A percentile compares a stretch with the other conserved stretches of the same genome.
phyloP scores from a whole-genome alignment of 2,888 invertebrate genomes.

The Brachyopa scutellaris region DNA sequence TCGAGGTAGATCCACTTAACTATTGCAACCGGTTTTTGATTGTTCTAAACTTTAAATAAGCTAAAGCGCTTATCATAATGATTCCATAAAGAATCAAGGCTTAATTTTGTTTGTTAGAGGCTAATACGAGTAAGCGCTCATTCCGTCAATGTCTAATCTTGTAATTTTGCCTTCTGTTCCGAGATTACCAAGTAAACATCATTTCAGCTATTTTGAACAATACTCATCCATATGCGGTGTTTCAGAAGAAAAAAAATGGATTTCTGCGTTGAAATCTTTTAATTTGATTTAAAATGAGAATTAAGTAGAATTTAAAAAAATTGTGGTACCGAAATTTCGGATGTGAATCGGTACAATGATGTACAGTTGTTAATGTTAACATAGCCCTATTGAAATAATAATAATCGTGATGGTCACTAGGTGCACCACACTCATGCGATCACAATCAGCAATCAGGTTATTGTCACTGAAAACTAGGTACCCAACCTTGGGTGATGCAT shows the following conservation, averaged over 20 bases:
- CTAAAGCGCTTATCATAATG: constrained; percentile 5
- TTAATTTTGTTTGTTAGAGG: constrained; percentile 1
- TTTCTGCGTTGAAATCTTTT: too few species aligned
- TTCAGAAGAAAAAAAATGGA: too few species aligned
- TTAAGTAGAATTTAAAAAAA: too few species aligned
- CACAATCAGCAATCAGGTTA: too few species aligned
- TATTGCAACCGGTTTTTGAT: constrained; percentile 10
- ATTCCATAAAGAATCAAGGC: background rate
- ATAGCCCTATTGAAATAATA: too few species aligned
- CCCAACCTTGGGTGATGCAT: background rate
- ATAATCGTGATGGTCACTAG: too few species aligned
- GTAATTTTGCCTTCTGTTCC: background rate
- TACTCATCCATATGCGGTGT: background rate
- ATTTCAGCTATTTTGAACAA: background rate
- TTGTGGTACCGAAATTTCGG: too few species aligned
- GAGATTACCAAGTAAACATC: background rate
- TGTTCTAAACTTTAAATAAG: constrained; percentile 35
- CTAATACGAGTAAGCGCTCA: background rate
- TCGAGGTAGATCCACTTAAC: background rate
- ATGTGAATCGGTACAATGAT: too few species aligned
- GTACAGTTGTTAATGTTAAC: too few species aligned
- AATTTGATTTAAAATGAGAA: too few species aligned
- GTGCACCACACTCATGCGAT: too few species aligned
- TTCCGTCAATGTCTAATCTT: constrained; percentile 3
- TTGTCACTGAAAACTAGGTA: background rate